Percentiles rank a stretch among this genome's conserved stretches.
Evolutionary conservation across 1,140 invertebrate species (phyloP).

Genomic region (Drosophila subobscura): DNA sequence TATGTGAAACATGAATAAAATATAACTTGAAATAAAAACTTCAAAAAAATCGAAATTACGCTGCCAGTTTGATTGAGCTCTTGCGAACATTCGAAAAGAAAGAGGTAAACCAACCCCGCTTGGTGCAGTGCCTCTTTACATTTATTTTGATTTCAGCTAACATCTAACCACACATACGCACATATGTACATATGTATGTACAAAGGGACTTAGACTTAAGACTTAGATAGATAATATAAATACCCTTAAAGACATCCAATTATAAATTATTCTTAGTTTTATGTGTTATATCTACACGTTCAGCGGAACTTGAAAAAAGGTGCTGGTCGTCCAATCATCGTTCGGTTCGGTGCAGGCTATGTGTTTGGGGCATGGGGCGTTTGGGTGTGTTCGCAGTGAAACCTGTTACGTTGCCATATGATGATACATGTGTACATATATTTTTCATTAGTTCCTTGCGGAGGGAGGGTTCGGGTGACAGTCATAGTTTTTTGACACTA

Average conservation of each 20-base stretch:
- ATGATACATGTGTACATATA: neutral
- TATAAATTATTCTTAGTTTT: conserved; percentile 7
- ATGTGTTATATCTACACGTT: conserved; percentile 31
- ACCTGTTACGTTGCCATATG: conserved; percentile 39
- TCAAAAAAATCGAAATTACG: conserved; percentile 64
- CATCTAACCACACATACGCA: conserved; percentile 63
- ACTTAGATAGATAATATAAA: conserved; percentile 15
- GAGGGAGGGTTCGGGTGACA: conserved; percentile 1
- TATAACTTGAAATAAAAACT: conserved; percentile 81
- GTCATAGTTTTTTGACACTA: conserved; percentile 4
- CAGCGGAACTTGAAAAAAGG: conserved; percentile 45
- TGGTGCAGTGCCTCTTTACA: conserved; percentile 21
- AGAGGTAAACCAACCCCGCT: neutral
- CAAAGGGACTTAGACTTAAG: conserved; percentile 55
- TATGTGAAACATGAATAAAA: conserved; percentile 83
- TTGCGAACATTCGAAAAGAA: too few relatives aligned
- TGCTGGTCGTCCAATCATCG: conserved; percentile 14
- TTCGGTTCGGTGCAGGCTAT: neutral
- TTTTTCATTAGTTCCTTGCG: conserved; percentile 8
- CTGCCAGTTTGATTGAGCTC: too few relatives aligned
- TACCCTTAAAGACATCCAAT: conserved; percentile 55
- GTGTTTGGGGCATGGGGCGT: conserved; percentile 2
- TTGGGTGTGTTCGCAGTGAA: conserved; percentile 43
- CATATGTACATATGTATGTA: conserved; percentile 58
- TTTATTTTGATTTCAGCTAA: conserved; percentile 64